Evolutionary conservation across 2,888 invertebrate genomes (phyloP).

Genomic region (Stramonita haemastoma): DNA sequence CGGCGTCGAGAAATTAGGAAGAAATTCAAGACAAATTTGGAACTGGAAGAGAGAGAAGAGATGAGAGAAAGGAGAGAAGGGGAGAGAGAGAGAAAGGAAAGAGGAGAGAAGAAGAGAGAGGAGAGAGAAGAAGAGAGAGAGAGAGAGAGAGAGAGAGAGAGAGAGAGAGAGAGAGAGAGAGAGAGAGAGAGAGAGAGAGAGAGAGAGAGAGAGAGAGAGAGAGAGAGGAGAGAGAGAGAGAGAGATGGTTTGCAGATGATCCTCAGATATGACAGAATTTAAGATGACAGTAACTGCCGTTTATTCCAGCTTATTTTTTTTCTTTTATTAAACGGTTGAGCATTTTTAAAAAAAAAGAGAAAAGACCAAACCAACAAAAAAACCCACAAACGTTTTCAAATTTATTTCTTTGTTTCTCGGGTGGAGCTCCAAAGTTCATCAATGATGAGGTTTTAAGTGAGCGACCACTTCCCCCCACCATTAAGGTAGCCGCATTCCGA

Average conservation of each 20-base stretch:
- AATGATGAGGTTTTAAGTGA: no score
- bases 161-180: background rate
- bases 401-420: no score
- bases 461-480: no score
- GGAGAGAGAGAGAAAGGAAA: background rate
- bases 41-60: background rate
- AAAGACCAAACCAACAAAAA: no score
- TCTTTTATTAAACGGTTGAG: no score
- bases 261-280: background rate
- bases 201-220: conserved; percentile 4
- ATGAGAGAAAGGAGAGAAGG: background rate
- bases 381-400: no score
- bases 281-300: no score
- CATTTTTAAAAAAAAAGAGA: no score
- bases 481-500: no score
- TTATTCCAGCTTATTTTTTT: no score
- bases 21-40: background rate
- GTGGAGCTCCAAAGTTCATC: no score
- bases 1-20: background rate
- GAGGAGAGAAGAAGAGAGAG: background rate
- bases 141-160: background rate
- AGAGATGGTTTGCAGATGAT: no score
- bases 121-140: background rate
- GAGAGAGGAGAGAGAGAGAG: background rate
- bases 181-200: conserved; percentile 5